These are phyloP conservation scores for Phocides pigmalion DNA, from an alignment of 1,140 invertebrate genomes.

Conservation along the genomic window DNA sequence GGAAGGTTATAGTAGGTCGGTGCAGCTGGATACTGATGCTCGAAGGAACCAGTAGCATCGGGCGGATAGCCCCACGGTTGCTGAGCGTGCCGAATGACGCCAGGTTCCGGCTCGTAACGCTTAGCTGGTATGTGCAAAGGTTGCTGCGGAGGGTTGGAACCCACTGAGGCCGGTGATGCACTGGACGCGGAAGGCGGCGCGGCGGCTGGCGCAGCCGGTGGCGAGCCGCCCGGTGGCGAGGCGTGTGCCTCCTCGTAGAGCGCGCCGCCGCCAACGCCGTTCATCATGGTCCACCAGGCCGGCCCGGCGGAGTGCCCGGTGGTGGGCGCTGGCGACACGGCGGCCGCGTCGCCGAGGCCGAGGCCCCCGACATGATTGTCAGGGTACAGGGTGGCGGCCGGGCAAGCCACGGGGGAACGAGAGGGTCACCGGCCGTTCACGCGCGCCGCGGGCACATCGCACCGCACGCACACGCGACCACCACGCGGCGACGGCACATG, in stretches of 20 bases:
- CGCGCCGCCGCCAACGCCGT: slow-evolving; percentile 85
- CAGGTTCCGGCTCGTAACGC: slow-evolving; percentile 87
- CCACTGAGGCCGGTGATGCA: slow-evolving; percentile 88
- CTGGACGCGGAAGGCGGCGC: slow-evolving; percentile 87
- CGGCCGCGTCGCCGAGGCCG: slow-evolving; percentile 88
- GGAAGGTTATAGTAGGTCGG: slow-evolving; percentile 92
- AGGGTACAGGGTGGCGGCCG: slow-evolving; percentile 90
- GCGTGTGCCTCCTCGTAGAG: slow-evolving; percentile 90
- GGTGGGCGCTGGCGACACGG: slow-evolving; percentile 90
- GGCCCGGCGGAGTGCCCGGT: slow-evolving; percentile 91
- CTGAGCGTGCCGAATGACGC: slow-evolving; percentile 90
- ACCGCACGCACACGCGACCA: slow-evolving; percentile 75
- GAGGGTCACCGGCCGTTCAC: slow-evolving; percentile 67
- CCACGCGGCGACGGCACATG: slow-evolving; percentile 75
- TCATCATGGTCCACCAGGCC: slow-evolving; percentile 93
- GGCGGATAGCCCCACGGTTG: slow-evolving; percentile 89
- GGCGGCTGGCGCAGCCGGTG: slow-evolving; percentile 78
- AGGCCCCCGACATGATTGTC: slow-evolving; percentile 90
- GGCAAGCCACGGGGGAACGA: slow-evolving; percentile 89
- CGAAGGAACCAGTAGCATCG: slow-evolving; percentile 86
- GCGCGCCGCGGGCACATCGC: slow-evolving; percentile 77
- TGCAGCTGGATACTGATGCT: slow-evolving; percentile 89
- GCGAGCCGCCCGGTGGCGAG: slow-evolving; percentile 83
- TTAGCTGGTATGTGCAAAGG: slow-evolving; percentile 94
- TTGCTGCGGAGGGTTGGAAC: slow-evolving; percentile 82